A percentile compares a stretch with the other conserved stretches of the same genome.
Conservation (phyloP, 2,113 vertebrate genomes). For the Semicossyphus pulcher region DNA sequence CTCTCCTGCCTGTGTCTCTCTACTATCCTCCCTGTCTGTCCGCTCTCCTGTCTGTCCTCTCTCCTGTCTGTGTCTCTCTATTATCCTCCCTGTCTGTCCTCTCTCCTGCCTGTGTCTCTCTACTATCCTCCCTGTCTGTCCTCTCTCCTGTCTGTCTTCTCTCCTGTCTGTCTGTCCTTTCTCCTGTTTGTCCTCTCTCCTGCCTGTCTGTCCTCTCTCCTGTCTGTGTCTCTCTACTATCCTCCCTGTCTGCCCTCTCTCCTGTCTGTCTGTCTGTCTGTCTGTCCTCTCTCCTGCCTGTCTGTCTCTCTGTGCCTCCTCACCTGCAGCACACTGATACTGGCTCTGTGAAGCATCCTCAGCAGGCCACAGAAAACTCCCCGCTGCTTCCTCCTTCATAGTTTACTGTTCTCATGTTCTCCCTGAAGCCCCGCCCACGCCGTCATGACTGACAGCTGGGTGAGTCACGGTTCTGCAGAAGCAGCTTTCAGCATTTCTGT, state of each 20-base stretch:
- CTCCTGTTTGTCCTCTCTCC: neutral
- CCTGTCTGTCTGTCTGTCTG: neutral
- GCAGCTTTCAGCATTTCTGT: neutral
- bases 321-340: slow-evolving; percentile 46
- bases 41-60: neutral
- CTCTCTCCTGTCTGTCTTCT: neutral
- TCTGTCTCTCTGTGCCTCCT: neutral
- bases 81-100: neutral
- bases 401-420: slow-evolving; percentile 35
- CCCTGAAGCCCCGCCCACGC: slow-evolving; percentile 51
- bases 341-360: slow-evolving; percentile 35
- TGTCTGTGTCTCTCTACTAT: neutral
- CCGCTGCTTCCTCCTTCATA: slow-evolving; percentile 36
- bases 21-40: no score
- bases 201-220: no score
- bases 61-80: neutral
- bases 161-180: neutral
- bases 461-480: slow-evolving; percentile 29
- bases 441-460: slow-evolving; percentile 9
- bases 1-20: no score
- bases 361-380: slow-evolving; percentile 2
- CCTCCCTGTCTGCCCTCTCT: neutral
- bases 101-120: neutral
- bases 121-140: no score
- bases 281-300: neutral